Evolutionary conservation across 2,113 vertebrate species (phyloP), one percentile per base, ranked within the genome.

Genomic region (Scomber colias): DNA sequence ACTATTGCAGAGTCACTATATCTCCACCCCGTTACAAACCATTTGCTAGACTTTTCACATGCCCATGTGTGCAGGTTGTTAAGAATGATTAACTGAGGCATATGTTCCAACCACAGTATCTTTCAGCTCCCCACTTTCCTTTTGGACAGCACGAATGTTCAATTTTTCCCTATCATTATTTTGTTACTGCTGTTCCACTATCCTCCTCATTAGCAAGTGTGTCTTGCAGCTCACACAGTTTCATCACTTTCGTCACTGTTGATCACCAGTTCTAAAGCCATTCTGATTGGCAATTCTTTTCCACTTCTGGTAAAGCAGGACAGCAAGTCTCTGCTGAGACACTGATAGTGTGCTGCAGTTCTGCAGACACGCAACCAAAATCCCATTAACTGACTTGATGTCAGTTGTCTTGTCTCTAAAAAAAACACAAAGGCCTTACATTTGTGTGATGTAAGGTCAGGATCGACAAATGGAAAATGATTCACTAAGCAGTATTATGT

Each of bases 11-110:
- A 82, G 24, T 49, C 51, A 59, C 66, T 55, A 66, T 46, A 50
- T 66, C 63, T 44, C 17, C 68, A 21, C 17, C 40, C 12, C 51
- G 72, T 64, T 27, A 61, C 7, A 40, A 54, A 27, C 44, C 55
- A 82, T 77, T 73, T 57, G 75, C 79, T 75, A 85, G 71, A 79
- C 83, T 82, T 16, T 66, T 71, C 30, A 51, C 21, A 74, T 40
- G 17, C 24, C 65, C 16, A 9, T 79, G 50, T 77, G 49, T 75
- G 55, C 79, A 80, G 75, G 69, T 83, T 76, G 69, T 59, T 74
- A 49, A 35, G 46, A 27, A 74, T 73, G 61, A 83, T 77, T 73
- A 77, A 69, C 24, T 83, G 65, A 75, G 2, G 51, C 57, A 70
- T 77, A 27, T 71, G 48, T 74, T 85, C 62, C 50, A 51, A 56